Evolutionary conservation across 2,113 vertebrate species (phyloP).

Genomic region (Trogon melanurus): DNA sequence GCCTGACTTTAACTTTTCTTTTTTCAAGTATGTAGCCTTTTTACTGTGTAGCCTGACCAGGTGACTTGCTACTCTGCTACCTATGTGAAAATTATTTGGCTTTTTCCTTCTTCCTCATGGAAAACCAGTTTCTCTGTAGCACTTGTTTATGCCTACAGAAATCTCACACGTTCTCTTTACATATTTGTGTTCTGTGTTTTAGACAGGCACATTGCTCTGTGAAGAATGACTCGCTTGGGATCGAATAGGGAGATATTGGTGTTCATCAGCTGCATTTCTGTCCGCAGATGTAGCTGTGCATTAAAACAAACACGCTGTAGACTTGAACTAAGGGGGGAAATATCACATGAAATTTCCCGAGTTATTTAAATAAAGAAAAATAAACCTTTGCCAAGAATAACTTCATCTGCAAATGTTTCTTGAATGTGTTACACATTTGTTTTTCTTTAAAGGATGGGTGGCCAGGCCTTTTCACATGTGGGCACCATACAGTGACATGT

Average conservation of each 20-base stretch:
- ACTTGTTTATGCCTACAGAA: background rate
- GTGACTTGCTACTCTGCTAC: background rate
- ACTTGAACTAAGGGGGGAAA: conserved; percentile 23
- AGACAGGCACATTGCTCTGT: background rate
- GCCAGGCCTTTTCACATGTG: conserved; percentile 24
- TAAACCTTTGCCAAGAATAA: conserved; percentile 27
- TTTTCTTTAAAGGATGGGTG: conserved; percentile 46
- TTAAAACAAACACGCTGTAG: background rate
- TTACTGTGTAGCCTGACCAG: background rate
- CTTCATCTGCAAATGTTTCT: conserved; percentile 24
- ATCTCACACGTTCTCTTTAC: background rate
- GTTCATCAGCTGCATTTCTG: conserved; percentile 27
- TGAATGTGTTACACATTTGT: conserved; percentile 32
- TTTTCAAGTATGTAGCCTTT: background rate
- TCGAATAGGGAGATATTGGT: background rate
- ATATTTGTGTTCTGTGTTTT: background rate
- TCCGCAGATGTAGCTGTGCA: background rate
- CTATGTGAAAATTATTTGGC: background rate
- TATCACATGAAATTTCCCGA: conserved; percentile 13
- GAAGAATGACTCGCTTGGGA: background rate
- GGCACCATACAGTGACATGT: background rate
- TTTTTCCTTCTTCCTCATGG: background rate
- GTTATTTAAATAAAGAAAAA: background rate
- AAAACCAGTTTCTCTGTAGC: background rate
- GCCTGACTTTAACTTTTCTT: background rate